A percentile compares a stretch with the other conserved stretches of the same genome.
phyloP scores from a whole-genome alignment of 2,113 vertebrate genomes.

The Scalopus aquaticus region DNA sequence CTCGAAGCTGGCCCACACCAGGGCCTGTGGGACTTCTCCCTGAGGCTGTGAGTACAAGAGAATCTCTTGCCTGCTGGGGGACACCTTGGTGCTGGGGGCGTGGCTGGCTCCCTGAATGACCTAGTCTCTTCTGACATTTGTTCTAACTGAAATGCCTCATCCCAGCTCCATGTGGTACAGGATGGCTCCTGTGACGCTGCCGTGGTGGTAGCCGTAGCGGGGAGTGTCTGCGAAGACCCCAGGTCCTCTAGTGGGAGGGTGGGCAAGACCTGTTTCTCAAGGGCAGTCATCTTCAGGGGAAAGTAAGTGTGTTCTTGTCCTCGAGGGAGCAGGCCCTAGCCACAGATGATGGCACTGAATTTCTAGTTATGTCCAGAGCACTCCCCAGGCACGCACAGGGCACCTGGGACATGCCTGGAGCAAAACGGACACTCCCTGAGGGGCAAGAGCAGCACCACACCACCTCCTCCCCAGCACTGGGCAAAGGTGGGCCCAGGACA shows the following conservation, averaged over 20 bases:
- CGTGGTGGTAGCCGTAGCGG: too few species aligned
- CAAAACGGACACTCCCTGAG: neutral
- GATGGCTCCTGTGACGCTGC: neutral
- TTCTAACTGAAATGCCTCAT: neutral
- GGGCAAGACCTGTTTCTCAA: neutral
- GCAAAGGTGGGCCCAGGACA: neutral
- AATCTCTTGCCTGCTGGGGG: neutral
- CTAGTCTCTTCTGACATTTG: neutral
- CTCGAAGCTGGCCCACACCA: neutral
- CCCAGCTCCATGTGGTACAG: rapidly evolving
- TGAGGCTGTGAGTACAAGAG: rapidly evolving
- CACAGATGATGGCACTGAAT: neutral
- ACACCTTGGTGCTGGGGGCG: neutral
- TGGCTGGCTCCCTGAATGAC: neutral
- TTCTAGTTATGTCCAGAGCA: neutral
- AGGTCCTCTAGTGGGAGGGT: neutral
- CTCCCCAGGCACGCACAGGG: neutral
- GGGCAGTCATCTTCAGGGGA: neutral
- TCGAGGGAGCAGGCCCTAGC: neutral
- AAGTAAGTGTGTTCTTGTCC: neutral
- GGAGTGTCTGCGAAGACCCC: neutral
- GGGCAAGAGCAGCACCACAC: rapidly evolving
- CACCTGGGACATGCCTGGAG: neutral
- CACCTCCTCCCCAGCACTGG: neutral
- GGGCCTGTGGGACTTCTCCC: neutral